Conservation (phyloP, 2,113 vertebrate species). For the Cryptomyrus ogoouensis region DNA sequence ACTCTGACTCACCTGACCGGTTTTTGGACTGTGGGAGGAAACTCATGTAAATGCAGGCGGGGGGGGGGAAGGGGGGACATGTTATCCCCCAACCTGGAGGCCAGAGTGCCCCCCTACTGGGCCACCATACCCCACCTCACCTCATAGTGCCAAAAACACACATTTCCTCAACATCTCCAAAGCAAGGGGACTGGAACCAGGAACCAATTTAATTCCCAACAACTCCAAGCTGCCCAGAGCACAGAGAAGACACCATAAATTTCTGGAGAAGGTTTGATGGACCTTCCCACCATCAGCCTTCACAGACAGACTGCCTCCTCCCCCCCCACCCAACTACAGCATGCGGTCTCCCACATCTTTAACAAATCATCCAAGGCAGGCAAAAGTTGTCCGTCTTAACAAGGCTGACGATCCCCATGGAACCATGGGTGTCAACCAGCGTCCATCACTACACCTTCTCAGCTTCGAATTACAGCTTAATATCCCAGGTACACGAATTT, state of each 20-base stretch:
- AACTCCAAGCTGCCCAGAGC: neutral
- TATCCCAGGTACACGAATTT: neutral
- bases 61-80: neutral
- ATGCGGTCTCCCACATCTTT: neutral
- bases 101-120: neutral
- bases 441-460: slow-evolving; percentile 7
- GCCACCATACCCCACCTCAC: neutral
- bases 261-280: neutral
- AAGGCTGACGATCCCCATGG: slow-evolving; percentile 15
- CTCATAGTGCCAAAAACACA: neutral
- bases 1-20: neutral
- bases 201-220: neutral
- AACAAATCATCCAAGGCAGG: slow-evolving; percentile 26
- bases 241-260: neutral
- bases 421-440: neutral
- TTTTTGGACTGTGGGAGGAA: neutral
- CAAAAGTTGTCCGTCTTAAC: slow-evolving; percentile 26
- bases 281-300: neutral
- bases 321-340: neutral
- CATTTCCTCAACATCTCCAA: neutral
- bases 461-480: neutral
- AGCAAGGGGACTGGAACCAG: neutral
- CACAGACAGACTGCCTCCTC: neutral
- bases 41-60: neutral
- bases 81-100: neutral